These are phyloP conservation scores for Xenopus petersii DNA, from an alignment of 2,797 vertebrate genomes.

Conservation along the genomic window DNA sequence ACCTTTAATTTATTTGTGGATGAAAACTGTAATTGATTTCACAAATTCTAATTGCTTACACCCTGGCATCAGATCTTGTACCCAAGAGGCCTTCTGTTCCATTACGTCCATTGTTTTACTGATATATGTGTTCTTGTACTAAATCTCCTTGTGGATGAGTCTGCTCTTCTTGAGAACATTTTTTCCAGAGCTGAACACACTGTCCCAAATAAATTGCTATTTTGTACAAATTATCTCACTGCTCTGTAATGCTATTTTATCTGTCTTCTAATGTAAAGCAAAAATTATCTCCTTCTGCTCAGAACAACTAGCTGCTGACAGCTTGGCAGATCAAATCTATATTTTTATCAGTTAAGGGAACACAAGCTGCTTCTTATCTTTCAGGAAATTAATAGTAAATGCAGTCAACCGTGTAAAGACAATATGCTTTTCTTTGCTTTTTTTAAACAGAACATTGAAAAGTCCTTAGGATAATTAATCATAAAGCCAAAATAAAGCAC, in stretches of 20 bases:
- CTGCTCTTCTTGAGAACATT: too few relatives aligned
- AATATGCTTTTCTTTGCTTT: conserved; percentile 30
- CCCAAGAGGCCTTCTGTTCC: too few relatives aligned
- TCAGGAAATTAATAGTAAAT: conserved; percentile 23
- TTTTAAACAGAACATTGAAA: conserved; percentile 26
- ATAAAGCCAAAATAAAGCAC: conserved; percentile 16
- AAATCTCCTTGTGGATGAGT: too few relatives aligned
- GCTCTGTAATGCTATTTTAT: background rate
- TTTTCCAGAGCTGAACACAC: background rate
- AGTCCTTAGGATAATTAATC: conserved; percentile 23
- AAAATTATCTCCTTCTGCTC: conserved; percentile 12
- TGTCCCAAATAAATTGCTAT: conserved; percentile 3
- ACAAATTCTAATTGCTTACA: too few relatives aligned
- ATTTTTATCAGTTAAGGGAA: conserved; percentile 29
- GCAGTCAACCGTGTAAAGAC: conserved; percentile 25
- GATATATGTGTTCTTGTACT: too few relatives aligned
- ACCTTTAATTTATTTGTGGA: too few relatives aligned
- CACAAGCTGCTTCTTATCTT: conserved; percentile 24
- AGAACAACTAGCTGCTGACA: background rate
- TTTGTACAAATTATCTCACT: conserved; percentile 14
- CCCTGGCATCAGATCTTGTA: too few relatives aligned
- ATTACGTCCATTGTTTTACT: too few relatives aligned
- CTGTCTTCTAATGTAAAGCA: background rate
- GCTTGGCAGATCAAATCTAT: conserved; percentile 25
- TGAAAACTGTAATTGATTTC: too few relatives aligned